These are phyloP conservation scores for Ephestia elutella DNA, from an alignment of 1,140 invertebrate species.

Conservation along the genomic window DNA sequence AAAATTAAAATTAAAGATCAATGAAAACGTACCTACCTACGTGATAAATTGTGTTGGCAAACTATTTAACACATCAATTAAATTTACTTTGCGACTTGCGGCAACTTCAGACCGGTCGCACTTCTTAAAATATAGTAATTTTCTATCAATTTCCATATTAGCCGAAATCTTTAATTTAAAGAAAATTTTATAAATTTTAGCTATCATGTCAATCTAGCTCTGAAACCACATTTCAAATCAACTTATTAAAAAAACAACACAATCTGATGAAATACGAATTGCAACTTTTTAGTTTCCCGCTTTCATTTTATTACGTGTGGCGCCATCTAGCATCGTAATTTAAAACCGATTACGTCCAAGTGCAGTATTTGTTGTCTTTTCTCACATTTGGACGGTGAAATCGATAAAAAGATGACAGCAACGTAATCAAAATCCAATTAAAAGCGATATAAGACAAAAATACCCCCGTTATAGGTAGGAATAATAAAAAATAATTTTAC, in stretches of 20 bases:
- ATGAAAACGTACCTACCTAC: too few relatives aligned
- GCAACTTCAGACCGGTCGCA: too few relatives aligned
- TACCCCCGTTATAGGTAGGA: conserved; percentile 1
- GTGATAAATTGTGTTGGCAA: too few relatives aligned
- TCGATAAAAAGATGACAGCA: not conserved
- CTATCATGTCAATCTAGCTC: too few relatives aligned
- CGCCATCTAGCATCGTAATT: conserved; percentile 21
- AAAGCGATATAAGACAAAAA: conserved; percentile 21
- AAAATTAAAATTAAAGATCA: too few relatives aligned
- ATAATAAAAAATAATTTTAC: conserved; percentile 22
- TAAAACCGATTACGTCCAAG: conserved; percentile 16
- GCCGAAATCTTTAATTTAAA: too few relatives aligned
- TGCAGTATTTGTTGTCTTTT: conserved; percentile 14
- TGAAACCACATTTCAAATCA: too few relatives aligned
- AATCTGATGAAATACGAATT: not conserved
- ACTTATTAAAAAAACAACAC: too few relatives aligned
- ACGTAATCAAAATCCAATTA: conserved; percentile 18
- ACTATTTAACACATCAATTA: not conserved
- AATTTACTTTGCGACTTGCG: too few relatives aligned
- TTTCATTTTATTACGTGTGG: conserved; percentile 14
- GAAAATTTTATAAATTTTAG: too few relatives aligned
- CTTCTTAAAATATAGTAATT: too few relatives aligned
- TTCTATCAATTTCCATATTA: too few relatives aligned
- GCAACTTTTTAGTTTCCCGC: conserved; percentile 35
- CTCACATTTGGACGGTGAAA: not conserved